Base-by-base conservation (phyloP, 2,888 invertebrate genomes). In the Athalia circularis region DNA sequence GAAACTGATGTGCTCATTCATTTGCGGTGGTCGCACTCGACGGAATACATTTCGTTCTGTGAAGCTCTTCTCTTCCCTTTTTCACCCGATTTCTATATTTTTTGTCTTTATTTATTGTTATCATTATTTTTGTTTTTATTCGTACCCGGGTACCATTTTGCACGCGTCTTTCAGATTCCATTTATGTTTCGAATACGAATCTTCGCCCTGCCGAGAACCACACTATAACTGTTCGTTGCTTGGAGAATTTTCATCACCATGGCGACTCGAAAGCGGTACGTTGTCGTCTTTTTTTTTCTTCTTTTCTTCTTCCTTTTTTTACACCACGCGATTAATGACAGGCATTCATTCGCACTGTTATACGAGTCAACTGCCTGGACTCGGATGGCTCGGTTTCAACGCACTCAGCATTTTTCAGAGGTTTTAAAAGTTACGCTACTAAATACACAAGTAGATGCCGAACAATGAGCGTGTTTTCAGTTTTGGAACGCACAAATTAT, bases 1-100 rank as follows among this genome's bases (percentile, higher is more conserved):
- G n/a, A 65, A 65, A 65, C 65, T 65, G 65, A 65, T 65, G 65
- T 65, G 48, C 65, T 15, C 65, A 65, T 65, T 65, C 65, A 45
- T 65, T 65, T 65, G 65, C 65, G 48, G 65, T 65, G 65, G 48
- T 65, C 48, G 65, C n/a, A 65, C 48, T 65, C 48, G 13, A 15
- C 6, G 13, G 3, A 65, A 65, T 65, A 65, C 48, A 29, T 65
- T 65, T 65, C 48, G 48, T 48, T 65, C 13, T 65, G 47, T 29
- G 47, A 48, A 48, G 13, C 48, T 13, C 13, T 65, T 8, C 48
- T 15, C 15, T 65, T 65, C 48, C 4, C 13, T n/a, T 47, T 48
- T 48, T 59, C 59, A 11, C 59, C 5, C 59, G 5, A 11, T 59
- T 13, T 11, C 13, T 59, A 11, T 59, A 3, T 59, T 11, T 11